These are phyloP conservation scores for Hycleus cichorii DNA, from an alignment of 1,140 invertebrate species.

Conservation along the genomic window DNA sequence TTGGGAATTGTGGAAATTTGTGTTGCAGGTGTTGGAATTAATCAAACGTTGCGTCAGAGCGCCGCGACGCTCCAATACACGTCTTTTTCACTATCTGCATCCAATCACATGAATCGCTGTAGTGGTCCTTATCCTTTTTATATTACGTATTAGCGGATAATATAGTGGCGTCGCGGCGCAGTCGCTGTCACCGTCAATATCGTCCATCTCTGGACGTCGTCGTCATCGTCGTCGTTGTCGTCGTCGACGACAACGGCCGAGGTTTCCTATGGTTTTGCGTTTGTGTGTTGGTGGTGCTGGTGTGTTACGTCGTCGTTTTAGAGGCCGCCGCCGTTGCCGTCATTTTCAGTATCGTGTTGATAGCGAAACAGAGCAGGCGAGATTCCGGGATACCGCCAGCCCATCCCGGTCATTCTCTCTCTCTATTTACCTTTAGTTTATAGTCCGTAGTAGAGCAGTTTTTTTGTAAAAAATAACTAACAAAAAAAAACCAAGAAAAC, in stretches of 20 bases:
- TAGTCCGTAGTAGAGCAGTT: slow-evolving; percentile 51
- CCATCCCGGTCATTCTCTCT: slow-evolving; percentile 43
- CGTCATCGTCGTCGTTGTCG: slow-evolving; percentile 13
- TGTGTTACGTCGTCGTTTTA: slow-evolving; percentile 34
- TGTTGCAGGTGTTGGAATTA: not conserved
- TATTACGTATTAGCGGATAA: no score
- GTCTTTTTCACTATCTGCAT: slow-evolving; percentile 39
- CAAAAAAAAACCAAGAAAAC: not conserved
- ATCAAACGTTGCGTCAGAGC: slow-evolving; percentile 33
- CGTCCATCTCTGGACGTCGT: slow-evolving; percentile 24
- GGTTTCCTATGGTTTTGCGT: slow-evolving; percentile 35
- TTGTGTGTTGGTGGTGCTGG: slow-evolving; percentile 24
- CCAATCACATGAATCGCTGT: slow-evolving; percentile 42
- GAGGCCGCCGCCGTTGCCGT: slow-evolving; percentile 27
- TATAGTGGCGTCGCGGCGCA: slow-evolving; percentile 18
- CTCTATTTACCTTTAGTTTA: slow-evolving; percentile 51
- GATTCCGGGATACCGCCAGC: slow-evolving; percentile 53
- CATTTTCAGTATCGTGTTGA: slow-evolving; percentile 61
- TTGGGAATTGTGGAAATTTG: not conserved
- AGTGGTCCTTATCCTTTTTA: slow-evolving; percentile 20
- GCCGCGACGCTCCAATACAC: slow-evolving; percentile 24
- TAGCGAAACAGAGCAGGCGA: slow-evolving; percentile 57
- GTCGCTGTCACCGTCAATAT: slow-evolving; percentile 11
- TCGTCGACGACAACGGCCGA: slow-evolving; percentile 25
- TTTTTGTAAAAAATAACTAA: not conserved